These are phyloP conservation scores for Erynnis tages DNA, from an alignment of 2,888 invertebrate genomes.

Conservation along the genomic window DNA sequence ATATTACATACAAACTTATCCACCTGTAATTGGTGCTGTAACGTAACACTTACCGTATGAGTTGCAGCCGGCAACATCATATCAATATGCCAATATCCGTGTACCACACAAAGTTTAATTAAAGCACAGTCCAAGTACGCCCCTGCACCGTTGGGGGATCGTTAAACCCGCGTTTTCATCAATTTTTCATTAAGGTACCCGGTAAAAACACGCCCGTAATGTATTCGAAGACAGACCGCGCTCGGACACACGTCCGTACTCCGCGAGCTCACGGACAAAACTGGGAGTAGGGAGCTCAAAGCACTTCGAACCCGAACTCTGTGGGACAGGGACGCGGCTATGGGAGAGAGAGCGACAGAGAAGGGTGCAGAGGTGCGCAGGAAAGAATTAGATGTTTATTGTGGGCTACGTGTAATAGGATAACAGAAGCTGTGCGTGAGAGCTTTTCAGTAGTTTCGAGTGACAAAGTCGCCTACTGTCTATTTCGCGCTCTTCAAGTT, in stretches of 20 bases:
- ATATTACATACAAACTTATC: slow-evolving; percentile 42
- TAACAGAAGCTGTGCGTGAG: slow-evolving; percentile 63
- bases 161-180: slow-evolving; percentile 55
- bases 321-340: slow-evolving; percentile 42
- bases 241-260: slow-evolving; percentile 46
- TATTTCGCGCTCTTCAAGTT: slow-evolving; percentile 30
- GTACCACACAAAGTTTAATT: slow-evolving; percentile 48
- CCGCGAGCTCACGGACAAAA: slow-evolving; percentile 62
- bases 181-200: slow-evolving; percentile 67
- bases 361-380: slow-evolving; percentile 76
- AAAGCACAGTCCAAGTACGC: slow-evolving; percentile 47
- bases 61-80: slow-evolving; percentile 39
- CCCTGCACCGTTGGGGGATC: slow-evolving; percentile 38
- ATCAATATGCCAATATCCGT: slow-evolving; percentile 46
- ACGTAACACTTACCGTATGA: slow-evolving; percentile 58
- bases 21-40: slow-evolving; percentile 60
- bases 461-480: slow-evolving; percentile 38
- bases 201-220: slow-evolving; percentile 63
- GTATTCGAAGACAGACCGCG: slow-evolving; percentile 36
- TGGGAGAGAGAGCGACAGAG: slow-evolving; percentile 47
- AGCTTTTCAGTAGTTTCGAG: slow-evolving; percentile 60
- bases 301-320: slow-evolving; percentile 56
- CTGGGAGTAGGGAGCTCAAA: slow-evolving; percentile 58
- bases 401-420: slow-evolving; percentile 72
- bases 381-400: slow-evolving; percentile 79